These are phyloP conservation scores for Wasmannia auropunctata DNA, from an alignment of 1,140 invertebrate genomes.

Conservation along the genomic window DNA sequence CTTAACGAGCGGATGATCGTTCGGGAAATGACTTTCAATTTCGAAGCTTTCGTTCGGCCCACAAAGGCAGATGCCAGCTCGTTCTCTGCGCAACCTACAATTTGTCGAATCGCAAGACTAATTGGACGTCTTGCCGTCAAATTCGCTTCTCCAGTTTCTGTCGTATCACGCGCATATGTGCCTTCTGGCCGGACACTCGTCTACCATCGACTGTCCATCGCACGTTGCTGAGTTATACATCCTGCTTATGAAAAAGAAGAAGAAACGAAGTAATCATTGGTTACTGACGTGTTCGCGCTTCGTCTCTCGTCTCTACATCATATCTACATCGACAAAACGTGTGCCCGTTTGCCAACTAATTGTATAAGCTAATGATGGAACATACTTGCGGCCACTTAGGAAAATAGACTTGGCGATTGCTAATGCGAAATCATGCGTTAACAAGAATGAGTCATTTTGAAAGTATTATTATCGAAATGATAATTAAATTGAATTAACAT, in stretches of 20 bases:
- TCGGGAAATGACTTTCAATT: constrained; percentile 80
- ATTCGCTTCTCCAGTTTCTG: constrained; percentile 56
- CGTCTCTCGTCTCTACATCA: constrained; percentile 1
- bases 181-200: constrained; percentile 3
- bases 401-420: background rate
- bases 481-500: constrained; percentile 6
- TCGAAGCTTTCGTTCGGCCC: constrained; percentile 66
- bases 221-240: constrained; percentile 27
- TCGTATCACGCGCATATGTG: constrained; percentile 47
- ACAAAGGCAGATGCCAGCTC: constrained; percentile 75
- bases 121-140: constrained; percentile 72
- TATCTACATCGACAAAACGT: constrained; percentile 3
- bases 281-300: constrained; percentile 4
- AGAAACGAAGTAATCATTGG: constrained; percentile 44
- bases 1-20: constrained; percentile 71
- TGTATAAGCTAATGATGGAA: constrained; percentile 6
- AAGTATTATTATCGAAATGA: background rate
- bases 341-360: constrained; percentile 38
- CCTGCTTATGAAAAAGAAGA: constrained; percentile 40
- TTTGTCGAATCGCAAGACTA: constrained; percentile 72
- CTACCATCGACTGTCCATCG: constrained; percentile 13
- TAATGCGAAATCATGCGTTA: background rate
- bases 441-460: background rate
- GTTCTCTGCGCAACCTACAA: constrained; percentile 72
- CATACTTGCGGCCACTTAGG: background rate